A percentile compares a stretch with the other conserved stretches of the same genome.
phyloP scores from a whole-genome alignment of 2,888 invertebrate genomes.

The Aphidius colemani region DNA sequence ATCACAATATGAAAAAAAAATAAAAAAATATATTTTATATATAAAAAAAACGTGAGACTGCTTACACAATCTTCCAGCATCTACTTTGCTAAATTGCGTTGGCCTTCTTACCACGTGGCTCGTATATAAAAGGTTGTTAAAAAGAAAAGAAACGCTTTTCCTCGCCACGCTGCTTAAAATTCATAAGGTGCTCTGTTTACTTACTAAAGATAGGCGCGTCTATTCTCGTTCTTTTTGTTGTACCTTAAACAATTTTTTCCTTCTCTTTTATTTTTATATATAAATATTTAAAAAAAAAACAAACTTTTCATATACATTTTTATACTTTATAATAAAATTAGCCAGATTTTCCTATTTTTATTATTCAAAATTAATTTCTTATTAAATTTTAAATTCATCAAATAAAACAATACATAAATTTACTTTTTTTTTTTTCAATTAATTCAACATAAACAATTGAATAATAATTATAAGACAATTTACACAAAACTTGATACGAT shows the following conservation, averaged over 20 bases:
- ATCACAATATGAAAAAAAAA: background rate
- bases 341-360: constrained; percentile 20
- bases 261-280: constrained; percentile 5
- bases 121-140: constrained; percentile 38
- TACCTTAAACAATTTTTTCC: constrained; percentile 5
- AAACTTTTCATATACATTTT: constrained; percentile 8
- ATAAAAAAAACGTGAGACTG: constrained; percentile 10
- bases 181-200: constrained; percentile 59
- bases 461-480: too few species aligned
- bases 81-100: constrained; percentile 31
- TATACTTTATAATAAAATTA: constrained; percentile 21
- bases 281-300: constrained; percentile 3
- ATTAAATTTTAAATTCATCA: constrained; percentile 1
- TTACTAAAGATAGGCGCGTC: constrained; percentile 53
- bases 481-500: too few species aligned
- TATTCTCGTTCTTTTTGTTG: constrained; percentile 5
- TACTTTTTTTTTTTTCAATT: too few species aligned
- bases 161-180: constrained; percentile 54
- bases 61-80: constrained; percentile 26
- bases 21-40: too few species aligned
- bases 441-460: too few species aligned
- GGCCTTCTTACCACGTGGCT: constrained; percentile 22
- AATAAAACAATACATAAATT: constrained; percentile 34
- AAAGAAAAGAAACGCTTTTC: constrained; percentile 41
- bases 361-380: background rate